Conservation (phyloP, 2,888 invertebrate species). For the Plebejus anna region DNA sequence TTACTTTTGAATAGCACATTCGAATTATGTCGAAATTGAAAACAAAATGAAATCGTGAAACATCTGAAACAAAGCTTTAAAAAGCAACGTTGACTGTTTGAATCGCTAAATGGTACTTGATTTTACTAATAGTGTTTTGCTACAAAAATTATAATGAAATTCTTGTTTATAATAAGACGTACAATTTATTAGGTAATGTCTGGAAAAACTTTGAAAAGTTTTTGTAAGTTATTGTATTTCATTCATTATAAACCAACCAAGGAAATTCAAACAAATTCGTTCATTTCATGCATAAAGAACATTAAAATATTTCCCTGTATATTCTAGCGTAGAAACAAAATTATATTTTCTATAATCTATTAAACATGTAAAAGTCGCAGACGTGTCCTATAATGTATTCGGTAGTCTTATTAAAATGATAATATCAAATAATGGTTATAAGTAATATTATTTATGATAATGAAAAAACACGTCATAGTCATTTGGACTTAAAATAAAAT, state of each 20-base stretch:
- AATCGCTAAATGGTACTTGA: not conserved
- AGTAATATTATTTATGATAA: too few species aligned
- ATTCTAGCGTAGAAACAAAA: not conserved
- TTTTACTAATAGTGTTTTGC: not conserved
- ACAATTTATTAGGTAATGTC: not conserved
- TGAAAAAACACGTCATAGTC: too few species aligned
- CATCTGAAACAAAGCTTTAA: too few species aligned
- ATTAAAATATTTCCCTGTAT: not conserved
- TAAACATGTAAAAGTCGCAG: not conserved
- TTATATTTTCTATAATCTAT: not conserved
- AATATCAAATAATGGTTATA: not conserved
- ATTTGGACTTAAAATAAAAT: too few species aligned
- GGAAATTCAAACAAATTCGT: not conserved
- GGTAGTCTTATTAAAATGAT: not conserved
- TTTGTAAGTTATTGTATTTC: not conserved
- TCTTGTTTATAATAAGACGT: not conserved
- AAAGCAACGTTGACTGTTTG: not conserved
- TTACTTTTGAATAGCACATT: constrained; percentile 2
- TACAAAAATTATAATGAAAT: not conserved
- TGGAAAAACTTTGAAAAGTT: not conserved
- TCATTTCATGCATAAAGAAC: not conserved
- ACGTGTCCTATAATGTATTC: not conserved
- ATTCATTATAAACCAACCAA: not conserved
- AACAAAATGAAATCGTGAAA: not conserved
- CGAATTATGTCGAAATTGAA: not conserved